phyloP scores from a whole-genome alignment of 2,888 invertebrate genomes.

The Ophioninae sp. region DNA sequence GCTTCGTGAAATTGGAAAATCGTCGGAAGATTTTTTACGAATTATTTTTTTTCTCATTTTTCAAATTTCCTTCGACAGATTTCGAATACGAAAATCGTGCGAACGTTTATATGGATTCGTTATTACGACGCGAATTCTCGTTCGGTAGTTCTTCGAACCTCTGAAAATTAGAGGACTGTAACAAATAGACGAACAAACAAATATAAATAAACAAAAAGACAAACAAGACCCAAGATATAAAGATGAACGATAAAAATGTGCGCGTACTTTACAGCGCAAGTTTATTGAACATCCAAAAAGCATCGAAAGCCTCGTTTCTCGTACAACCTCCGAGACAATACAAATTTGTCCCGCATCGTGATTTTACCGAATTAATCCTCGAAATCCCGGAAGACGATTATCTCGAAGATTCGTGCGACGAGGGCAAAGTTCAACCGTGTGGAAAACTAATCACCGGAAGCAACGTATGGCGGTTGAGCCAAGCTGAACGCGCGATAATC shows the following conservation, averaged over 20 bases:
- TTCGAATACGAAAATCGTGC: not conserved
- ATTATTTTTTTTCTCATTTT: too few species aligned
- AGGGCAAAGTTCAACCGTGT: slow-evolving; percentile 63
- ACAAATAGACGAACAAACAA: too few species aligned
- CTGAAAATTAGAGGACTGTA: too few species aligned
- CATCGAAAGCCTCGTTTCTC: not conserved
- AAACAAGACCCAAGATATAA: too few species aligned
- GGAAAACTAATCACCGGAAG: slow-evolving; percentile 69
- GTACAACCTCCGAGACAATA: not conserved
- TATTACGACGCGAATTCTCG: too few species aligned
- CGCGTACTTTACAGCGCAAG: not conserved
- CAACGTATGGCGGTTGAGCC: slow-evolving; percentile 26
- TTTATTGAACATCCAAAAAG: not conserved
- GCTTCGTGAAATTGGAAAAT: too few species aligned
- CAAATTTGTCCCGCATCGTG: slow-evolving; percentile 9
- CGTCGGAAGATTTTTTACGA: too few species aligned
- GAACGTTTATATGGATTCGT: too few species aligned
- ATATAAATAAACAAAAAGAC: too few species aligned
- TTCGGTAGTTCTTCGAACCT: too few species aligned
- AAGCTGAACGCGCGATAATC: slow-evolving; percentile 36
- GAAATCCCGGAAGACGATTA: slow-evolving; percentile 28
- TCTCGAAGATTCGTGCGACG: slow-evolving; percentile 34
- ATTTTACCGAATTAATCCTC: slow-evolving; percentile 11
- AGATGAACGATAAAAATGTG: not conserved
- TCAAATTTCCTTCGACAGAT: not conserved